Evolutionary conservation across 2,113 vertebrate genomes (phyloP), one percentile per base, ranked within the genome.

Genomic region (Rhynchomys soricoides): DNA sequence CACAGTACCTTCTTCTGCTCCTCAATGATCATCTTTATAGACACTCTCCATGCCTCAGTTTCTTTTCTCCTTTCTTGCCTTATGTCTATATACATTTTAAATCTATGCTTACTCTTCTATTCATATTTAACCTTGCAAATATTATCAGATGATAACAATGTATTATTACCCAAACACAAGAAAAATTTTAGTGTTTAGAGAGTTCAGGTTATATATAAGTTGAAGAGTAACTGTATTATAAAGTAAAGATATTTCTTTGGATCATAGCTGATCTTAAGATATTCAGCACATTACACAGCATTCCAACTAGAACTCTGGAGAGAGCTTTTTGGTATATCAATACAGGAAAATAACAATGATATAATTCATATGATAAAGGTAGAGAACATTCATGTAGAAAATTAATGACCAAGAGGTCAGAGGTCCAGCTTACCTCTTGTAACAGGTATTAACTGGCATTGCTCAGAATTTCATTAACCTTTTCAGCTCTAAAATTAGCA

Each of bases 91-190:
- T 31, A 45, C 15, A 64, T 45, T 64, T 62, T 31, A 85, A 85
- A 64, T 13, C 29, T 43, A 29, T 83, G 13, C 24, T 40, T 29
- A 62, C 15, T 43, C 24, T 40, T 22, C n/a, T 73, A 37, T 83
- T 93, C 0, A 89, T 34, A 79, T 83, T 87, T 77, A 89, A 29
- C 40, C 19, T 81, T 93, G 40, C 48, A 26, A 34, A 70, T 94
- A 81, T 48, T 68, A 77, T 75, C 50, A 81, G 7, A 52, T 77
- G 19, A 11, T 2, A 10, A 81, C 2, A 29, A 71, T 45, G 7
- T 59, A 5, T 71, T n/a, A 71, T 19, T 52, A 55, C 24, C 9
- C 48, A 52, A 9, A 48, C 17, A 83, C 0, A 2, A 50, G 9
- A 59, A 93, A 95, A 78, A 50, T 26, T 4, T 81, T 43, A 92